These are phyloP conservation scores for Unio delphinus DNA, from an alignment of 2,888 invertebrate genomes.

Conservation along the genomic window DNA sequence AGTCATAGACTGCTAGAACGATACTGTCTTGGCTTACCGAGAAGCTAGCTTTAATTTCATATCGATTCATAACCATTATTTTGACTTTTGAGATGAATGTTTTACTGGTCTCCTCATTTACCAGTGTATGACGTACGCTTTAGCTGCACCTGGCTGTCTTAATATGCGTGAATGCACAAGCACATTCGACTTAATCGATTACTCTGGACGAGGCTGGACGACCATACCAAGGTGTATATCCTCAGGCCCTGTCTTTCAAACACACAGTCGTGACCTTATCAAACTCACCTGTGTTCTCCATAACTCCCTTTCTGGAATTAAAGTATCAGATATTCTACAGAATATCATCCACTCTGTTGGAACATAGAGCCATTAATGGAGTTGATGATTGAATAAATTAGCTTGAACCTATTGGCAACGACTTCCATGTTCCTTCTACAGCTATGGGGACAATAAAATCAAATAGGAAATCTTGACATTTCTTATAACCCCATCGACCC, in stretches of 20 bases:
- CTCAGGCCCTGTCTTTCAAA: too few species aligned
- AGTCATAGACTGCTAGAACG: too few species aligned
- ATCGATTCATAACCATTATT: too few species aligned
- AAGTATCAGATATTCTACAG: conserved; percentile 4
- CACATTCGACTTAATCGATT: neutral
- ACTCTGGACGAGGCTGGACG: too few species aligned
- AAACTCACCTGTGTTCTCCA: too few species aligned
- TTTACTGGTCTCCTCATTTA: neutral
- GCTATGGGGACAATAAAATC: conserved; percentile 16
- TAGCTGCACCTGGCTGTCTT: conserved; percentile 1
- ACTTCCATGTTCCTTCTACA: conserved; percentile 8
- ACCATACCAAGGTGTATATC: too few species aligned
- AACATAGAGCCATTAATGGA: conserved; percentile 2
- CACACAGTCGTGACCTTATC: too few species aligned
- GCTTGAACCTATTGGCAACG: conserved; percentile 25
- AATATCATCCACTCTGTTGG: conserved; percentile 4
- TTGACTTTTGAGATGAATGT: too few species aligned
- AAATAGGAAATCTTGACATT: conserved; percentile 21
- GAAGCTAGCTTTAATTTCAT: too few species aligned
- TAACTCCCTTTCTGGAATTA: neutral
- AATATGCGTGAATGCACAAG: neutral
- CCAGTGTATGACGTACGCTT: too few species aligned
- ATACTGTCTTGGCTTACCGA: too few species aligned
- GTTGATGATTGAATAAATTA: conserved; percentile 10
- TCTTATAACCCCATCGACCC: conserved; percentile 25